Conservation (phyloP, 2,113 vertebrate species). For the Calidris pugnax region DNA sequence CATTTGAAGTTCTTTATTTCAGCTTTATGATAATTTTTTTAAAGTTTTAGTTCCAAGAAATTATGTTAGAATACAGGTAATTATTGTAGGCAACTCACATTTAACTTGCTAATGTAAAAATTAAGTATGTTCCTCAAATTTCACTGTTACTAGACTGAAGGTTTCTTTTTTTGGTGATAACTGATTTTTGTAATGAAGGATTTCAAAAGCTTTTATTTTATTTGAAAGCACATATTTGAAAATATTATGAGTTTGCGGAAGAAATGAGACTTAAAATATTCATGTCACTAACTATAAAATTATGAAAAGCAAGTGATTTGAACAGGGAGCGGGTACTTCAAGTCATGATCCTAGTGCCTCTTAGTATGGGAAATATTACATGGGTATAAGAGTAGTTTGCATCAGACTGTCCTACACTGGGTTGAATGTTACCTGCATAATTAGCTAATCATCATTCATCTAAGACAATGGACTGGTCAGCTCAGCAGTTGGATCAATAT, state of each 20-base stretch:
- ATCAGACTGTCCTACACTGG: background rate
- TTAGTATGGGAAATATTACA: background rate
- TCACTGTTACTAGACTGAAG: background rate
- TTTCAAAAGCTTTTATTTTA: background rate
- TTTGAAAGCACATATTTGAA: background rate
- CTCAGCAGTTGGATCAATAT: background rate
- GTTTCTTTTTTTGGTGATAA: background rate
- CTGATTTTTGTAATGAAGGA: background rate
- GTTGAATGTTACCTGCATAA: background rate
- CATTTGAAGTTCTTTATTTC: background rate
- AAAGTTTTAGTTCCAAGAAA: background rate
- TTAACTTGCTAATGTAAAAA: background rate
- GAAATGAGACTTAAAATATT: background rate
- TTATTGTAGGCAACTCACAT: background rate
- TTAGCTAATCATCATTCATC: background rate
- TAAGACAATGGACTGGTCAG: background rate
- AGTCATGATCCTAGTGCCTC: background rate
- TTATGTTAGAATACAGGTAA: background rate
- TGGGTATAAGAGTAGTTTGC: background rate
- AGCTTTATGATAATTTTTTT: accelerated
- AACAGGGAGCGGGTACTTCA: background rate
- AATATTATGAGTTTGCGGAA: background rate
- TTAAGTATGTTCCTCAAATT: background rate
- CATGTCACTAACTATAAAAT: background rate
- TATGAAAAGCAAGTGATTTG: background rate